A percentile compares a stretch with the other conserved stretches of the same genome.
These are phyloP conservation scores for Cheilosia pagana DNA, from an alignment of 2,888 invertebrate genomes.

Conservation along the genomic window DNA sequence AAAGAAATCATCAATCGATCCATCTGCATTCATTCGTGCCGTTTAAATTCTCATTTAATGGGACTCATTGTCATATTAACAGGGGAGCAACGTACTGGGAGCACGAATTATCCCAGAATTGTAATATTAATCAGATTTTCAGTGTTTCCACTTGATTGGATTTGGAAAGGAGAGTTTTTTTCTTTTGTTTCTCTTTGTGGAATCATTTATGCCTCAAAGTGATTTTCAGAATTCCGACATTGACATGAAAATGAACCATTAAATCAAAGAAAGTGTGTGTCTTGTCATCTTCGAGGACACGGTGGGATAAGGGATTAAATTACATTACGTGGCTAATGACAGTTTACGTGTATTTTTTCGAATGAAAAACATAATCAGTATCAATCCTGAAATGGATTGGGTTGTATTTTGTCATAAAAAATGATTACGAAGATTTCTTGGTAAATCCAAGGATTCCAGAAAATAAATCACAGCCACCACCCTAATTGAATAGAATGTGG, in stretches of 20 bases:
- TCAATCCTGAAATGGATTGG: neutral
- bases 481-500: too few species aligned
- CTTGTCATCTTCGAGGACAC: neutral
- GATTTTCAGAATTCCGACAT: constrained; percentile 14
- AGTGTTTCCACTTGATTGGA: constrained; percentile 48
- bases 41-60: constrained; percentile 36
- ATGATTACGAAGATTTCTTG: too few species aligned
- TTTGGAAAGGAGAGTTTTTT: constrained; percentile 28
- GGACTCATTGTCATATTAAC: constrained; percentile 36
- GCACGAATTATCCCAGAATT: constrained; percentile 16
- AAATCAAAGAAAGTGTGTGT: neutral
- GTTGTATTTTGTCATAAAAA: neutral
- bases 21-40: constrained; percentile 22
- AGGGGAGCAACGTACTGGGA: constrained; percentile 24
- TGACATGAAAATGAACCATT: constrained; percentile 29
- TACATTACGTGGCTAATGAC: neutral
- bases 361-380: neutral
- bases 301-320: neutral
- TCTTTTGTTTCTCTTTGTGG: neutral
- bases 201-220: constrained; percentile 2
- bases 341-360: neutral
- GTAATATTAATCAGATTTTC: constrained; percentile 54
- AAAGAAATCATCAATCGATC: constrained; percentile 24
- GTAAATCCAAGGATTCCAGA: too few species aligned
- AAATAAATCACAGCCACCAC: too few species aligned